Evolutionary conservation across 2,888 invertebrate species (phyloP).

Genomic region (Eudemis profundana): DNA sequence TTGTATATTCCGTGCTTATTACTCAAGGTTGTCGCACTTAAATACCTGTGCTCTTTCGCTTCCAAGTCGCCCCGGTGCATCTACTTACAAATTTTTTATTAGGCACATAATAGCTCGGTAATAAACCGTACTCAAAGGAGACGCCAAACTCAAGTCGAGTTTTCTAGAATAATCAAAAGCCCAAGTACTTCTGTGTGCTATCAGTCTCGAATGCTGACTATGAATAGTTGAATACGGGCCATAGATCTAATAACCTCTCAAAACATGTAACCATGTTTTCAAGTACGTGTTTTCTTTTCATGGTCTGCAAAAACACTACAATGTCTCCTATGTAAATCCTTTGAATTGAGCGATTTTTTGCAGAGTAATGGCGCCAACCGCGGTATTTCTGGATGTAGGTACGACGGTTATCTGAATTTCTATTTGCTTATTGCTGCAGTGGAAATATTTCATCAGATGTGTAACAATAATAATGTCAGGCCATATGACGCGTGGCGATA

Average conservation of each 20-base stretch:
- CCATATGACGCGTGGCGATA: constrained; percentile 38
- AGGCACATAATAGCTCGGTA: no score
- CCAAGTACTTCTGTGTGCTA: no score
- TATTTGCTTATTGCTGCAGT: constrained; percentile 16
- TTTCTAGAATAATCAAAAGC: no score
- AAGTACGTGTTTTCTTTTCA: constrained; percentile 20
- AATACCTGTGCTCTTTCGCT: constrained; percentile 5
- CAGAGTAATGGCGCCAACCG: constrained; percentile 8
- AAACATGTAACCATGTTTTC: constrained; percentile 37
- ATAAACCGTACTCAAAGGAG: no score
- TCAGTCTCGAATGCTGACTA: no score
- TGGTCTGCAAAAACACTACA: constrained; percentile 27
- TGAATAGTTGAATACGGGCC: no score
- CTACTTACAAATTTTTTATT: no score
- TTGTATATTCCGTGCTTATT: constrained; percentile 19
- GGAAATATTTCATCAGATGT: constrained; percentile 37
- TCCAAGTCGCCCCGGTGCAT: neutral
- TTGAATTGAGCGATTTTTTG: constrained; percentile 26
- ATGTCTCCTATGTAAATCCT: constrained; percentile 35
- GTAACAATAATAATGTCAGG: constrained; percentile 38
- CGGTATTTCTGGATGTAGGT: constrained; percentile 11
- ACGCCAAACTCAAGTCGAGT: no score
- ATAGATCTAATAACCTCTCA: no score
- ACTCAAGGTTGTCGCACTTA: constrained; percentile 20
- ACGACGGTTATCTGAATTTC: neutral